A percentile compares a stretch with the other conserved stretches of the same genome.
These are phyloP conservation scores for Numenius arquata DNA, from an alignment of 2,113 vertebrate genomes.

Conservation along the genomic window DNA sequence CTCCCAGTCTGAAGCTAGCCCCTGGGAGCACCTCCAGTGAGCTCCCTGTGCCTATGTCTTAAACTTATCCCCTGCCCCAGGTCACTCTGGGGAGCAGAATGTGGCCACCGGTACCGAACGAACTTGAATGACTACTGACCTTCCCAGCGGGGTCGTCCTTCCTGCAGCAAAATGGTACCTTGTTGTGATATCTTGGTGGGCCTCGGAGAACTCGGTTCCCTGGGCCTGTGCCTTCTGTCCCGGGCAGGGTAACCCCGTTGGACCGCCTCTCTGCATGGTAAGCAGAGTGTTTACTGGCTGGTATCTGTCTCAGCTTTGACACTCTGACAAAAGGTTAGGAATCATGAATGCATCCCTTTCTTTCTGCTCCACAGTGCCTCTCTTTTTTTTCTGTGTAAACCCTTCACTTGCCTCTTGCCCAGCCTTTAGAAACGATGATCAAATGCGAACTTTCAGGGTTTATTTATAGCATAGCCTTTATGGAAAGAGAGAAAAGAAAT, in stretches of 20 bases:
- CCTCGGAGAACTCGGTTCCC: not conserved
- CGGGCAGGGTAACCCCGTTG: not conserved
- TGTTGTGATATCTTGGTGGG: not conserved
- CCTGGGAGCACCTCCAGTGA: not conserved
- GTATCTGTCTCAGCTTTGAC: slow-evolving; percentile 61
- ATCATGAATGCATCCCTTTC: slow-evolving; percentile 75
- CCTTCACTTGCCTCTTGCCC: slow-evolving; percentile 72
- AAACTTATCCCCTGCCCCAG: not conserved
- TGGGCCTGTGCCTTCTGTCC: not conserved
- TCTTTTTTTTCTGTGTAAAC: slow-evolving; percentile 71
- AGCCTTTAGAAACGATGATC: slow-evolving; percentile 73
- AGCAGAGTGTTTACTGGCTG: slow-evolving; percentile 70
- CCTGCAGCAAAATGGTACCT: not conserved
- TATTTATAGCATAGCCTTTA: slow-evolving; percentile 80
- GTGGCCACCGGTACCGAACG: not conserved
- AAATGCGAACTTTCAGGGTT: slow-evolving; percentile 76
- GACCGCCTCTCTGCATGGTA: not conserved
- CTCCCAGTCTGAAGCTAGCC: not conserved
- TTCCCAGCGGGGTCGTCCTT: not conserved
- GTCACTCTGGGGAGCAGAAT: not conserved
- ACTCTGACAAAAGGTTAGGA: slow-evolving; percentile 65
- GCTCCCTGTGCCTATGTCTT: not conserved
- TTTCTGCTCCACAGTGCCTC: slow-evolving; percentile 69
- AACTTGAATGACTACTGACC: not conserved
- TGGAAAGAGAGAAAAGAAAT: slow-evolving; percentile 76